Percentiles rank a stretch among this genome's conserved stretches.
Evolutionary conservation across 2,888 invertebrate species (phyloP).

Genomic region (Thecophora atra): DNA sequence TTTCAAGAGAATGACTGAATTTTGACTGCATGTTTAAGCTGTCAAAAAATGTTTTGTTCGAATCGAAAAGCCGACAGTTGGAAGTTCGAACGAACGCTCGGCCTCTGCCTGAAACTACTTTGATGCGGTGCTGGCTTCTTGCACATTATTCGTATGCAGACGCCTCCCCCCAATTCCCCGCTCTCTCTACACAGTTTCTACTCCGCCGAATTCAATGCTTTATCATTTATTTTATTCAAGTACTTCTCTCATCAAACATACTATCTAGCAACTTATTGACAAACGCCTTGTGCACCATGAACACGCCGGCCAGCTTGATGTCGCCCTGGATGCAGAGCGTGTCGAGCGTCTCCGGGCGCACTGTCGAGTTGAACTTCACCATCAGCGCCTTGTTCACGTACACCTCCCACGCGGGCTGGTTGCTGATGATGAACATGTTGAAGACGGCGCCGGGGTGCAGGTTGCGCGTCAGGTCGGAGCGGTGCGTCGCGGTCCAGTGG

Average conservation of each 20-base stretch:
- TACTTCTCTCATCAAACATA: too few species aligned
- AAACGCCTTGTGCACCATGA: constrained; percentile 34
- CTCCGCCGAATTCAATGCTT: neutral
- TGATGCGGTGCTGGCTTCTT: too few species aligned
- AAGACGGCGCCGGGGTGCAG: constrained; percentile 61
- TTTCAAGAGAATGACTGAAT: too few species aligned
- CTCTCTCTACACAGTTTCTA: neutral
- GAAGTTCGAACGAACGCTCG: too few species aligned
- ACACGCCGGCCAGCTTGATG: constrained; percentile 68
- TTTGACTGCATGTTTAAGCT: too few species aligned
- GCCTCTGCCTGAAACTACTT: too few species aligned
- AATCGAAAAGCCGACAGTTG: too few species aligned
- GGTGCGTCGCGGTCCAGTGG: constrained; percentile 58
- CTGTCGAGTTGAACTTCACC: constrained; percentile 71
- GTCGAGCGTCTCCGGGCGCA: constrained; percentile 70
- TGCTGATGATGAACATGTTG: constrained; percentile 55
- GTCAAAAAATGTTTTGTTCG: too few species aligned
- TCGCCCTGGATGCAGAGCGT: constrained; percentile 78
- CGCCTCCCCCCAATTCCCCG: too few species aligned
- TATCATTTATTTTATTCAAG: too few species aligned
- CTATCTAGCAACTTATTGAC: neutral
- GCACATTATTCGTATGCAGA: too few species aligned
- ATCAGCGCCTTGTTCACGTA: constrained; percentile 70
- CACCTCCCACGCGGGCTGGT: constrained; percentile 54
- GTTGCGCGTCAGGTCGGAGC: constrained; percentile 57